Evolutionary conservation across 2,113 vertebrate species (phyloP), one percentile per base, ranked within the genome.

Genomic region (Bungarus multicinctus): DNA sequence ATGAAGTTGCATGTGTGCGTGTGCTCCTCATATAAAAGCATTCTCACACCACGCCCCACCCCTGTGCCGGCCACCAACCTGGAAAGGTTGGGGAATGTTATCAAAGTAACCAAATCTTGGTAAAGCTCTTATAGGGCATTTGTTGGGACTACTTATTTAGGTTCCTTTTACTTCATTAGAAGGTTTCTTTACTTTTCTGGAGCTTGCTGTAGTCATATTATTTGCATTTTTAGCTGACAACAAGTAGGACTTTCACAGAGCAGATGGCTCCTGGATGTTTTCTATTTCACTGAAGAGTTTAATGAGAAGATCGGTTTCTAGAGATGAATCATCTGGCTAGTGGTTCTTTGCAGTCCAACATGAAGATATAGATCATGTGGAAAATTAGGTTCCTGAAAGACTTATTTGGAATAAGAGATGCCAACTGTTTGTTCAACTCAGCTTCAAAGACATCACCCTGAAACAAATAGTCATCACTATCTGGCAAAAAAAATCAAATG

Each of bases 271-370:
- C 12, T 89, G 94, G 12, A 55, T n/a, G 34, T 95, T 92, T 43
- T 95, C 52, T 53, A 11, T 94, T 43, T 96, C 88, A 4, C 90
- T 96, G 39, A 95, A 95, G 30, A 94, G 95, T 87, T 95, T 96
- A 95, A 96, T 95, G 64, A 96, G 90, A 58, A 91, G 93, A 34
- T 93, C 93, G 58, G 93, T 94, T 74, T 74, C 93, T 93, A 60
- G 93, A 93, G 69, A 96, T 27, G 25, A 96, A 94, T 45, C 90
- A 95, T 18, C 3, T 95, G 93, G 52, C 95, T 50, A 0, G 30
- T 25, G 86, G 87, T 25, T 96, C 89, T 0, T 85, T 92, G 69
- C 95, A 96, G 91, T 95, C 94, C 91, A 88, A 92, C 43, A 96
- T 93, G 50, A 95, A 52, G 20, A 91, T 96, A 69, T 64, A 12